Base-by-base conservation (phyloP, 2,113 vertebrate genomes). In the Atractosteus spatula region DNA sequence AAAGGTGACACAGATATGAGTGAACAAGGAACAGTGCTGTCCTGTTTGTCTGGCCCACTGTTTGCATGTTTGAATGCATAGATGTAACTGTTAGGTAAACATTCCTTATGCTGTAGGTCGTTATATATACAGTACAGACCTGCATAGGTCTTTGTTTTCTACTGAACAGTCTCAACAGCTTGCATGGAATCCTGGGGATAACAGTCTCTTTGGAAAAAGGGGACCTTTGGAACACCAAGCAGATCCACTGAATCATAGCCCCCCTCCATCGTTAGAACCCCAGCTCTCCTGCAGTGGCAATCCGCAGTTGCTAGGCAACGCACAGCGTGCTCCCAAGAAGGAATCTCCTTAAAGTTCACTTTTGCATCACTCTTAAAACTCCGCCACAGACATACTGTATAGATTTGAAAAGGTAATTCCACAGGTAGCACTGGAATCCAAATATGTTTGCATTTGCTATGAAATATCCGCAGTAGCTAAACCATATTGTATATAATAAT, bases 291-390 rank as follows among this genome's bases (percentile, higher is more conserved):
- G 79, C 78, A 71, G 73, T 73, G 69, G 72, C 74, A 81, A 78
- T 73, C 77, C 78, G 56, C 62, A 3, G 85, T 90, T 89, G 88
- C 89, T 86, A 87, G 81, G 88, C 80, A 89, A 91, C 89, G 56
- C 77, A 75, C 77, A 74, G 68, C 62, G 80, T 83, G 83, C 80
- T 80, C 84, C 82, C 84, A 29, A 61, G 41, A 83, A 81, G 84
- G 70, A 74, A 78, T 72, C 74, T 82, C 51, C 69, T 57, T 70
- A 77, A 77, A 82, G 76, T 87, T 82, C 73, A 71, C 70, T 64
- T 72, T 47, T 77, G 79, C 66, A 80, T 86, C 85, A 79, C 77
- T 71, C 56, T 17, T 4, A 0, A 14, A 59, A 59, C 56, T 59
- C 11, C 4, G 3, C 56, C 56, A 59, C 56, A 59, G 56, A 12